These are phyloP conservation scores for Dasypolia templi DNA, from an alignment of 2,888 invertebrate genomes.

Conservation along the genomic window DNA sequence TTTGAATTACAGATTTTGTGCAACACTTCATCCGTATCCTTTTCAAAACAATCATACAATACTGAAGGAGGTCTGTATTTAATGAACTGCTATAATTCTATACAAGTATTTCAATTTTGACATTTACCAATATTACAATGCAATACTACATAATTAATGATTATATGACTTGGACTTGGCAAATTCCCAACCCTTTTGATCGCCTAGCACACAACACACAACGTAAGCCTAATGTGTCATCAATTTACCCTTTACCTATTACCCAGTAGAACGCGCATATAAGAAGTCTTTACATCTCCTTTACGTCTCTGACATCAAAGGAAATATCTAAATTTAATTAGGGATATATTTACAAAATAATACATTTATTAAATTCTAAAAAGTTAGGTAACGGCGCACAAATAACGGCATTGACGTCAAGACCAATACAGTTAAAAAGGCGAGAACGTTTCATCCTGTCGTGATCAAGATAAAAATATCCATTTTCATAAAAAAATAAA, in stretches of 20 bases:
- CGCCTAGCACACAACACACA: constrained; percentile 18
- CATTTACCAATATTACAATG: no score
- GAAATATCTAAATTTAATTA: constrained; percentile 31
- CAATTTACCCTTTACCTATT: neutral
- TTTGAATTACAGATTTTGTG: no score
- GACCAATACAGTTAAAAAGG: constrained; percentile 46
- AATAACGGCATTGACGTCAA: constrained; percentile 49
- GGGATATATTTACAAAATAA: constrained; percentile 48
- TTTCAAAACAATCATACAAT: no score
- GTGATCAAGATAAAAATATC: constrained; percentile 51
- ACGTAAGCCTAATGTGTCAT: constrained; percentile 18
- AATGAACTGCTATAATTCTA: no score
- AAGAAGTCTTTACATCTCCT: constrained; percentile 19
- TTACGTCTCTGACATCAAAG: constrained; percentile 33
- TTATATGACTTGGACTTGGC: neutral
- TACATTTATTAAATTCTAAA: constrained; percentile 41
- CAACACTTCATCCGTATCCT: no score
- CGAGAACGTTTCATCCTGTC: constrained; percentile 34
- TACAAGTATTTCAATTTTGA: no score
- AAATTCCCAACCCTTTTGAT: constrained; percentile 29
- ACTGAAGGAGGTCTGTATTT: no score
- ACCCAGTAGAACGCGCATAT: constrained; percentile 21
- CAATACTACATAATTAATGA: constrained; percentile 1
- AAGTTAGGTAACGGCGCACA: constrained; percentile 49
- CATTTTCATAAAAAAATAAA: constrained; percentile 58